Percentiles rank a stretch among this genome's conserved stretches.
Conservation (phyloP, 2,113 vertebrate genomes). For the Variabilichromis moorii region DNA sequence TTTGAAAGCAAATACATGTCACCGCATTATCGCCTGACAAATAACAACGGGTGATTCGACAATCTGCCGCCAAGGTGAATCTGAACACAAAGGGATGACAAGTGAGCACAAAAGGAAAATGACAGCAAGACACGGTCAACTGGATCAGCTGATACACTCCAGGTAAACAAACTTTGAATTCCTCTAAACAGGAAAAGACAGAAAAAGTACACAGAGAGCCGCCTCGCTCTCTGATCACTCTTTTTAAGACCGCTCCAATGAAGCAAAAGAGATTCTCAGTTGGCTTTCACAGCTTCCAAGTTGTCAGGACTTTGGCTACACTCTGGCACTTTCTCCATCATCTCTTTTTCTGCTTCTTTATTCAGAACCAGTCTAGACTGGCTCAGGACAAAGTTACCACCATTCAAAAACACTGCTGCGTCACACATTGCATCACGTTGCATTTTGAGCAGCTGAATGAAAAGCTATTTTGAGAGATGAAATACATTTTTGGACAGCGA, state of each 20-base stretch:
- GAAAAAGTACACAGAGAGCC: background rate
- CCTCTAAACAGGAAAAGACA: background rate
- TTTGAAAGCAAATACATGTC: constrained; percentile 23
- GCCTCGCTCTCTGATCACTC: background rate
- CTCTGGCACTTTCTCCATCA: background rate
- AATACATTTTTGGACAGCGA: background rate
- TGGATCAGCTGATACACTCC: background rate
- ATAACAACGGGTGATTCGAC: background rate
- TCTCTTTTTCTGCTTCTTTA: constrained; percentile 1
- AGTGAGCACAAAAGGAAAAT: background rate
- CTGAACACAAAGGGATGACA: background rate
- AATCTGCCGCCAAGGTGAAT: background rate
- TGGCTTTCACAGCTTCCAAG: constrained; percentile 25
- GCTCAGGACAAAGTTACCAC: background rate
- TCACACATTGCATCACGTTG: background rate
- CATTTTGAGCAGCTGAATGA: background rate
- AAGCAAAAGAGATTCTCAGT: background rate
- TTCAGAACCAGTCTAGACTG: constrained; percentile 16
- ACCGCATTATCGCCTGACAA: background rate
- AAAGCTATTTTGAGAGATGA: background rate
- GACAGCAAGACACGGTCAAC: background rate
- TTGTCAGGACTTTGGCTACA: constrained; percentile 17
- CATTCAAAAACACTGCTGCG: background rate
- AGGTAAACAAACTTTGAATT: background rate
- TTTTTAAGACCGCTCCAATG: background rate